Conservation (phyloP, 2,888 invertebrate genomes). For the Caenorhabditis plicata region DNA sequence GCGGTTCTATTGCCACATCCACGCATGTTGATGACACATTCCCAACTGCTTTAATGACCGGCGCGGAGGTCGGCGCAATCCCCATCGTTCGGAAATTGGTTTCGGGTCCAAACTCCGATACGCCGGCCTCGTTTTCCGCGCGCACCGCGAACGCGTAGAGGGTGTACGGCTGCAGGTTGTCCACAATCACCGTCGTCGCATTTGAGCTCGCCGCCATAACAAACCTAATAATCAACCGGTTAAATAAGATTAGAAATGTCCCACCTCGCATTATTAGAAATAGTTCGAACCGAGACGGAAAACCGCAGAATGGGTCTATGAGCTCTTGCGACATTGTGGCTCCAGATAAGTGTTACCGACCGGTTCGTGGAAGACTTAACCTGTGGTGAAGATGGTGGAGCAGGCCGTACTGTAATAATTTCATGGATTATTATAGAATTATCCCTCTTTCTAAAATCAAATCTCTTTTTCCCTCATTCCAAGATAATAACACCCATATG, state of each 20-base stretch:
- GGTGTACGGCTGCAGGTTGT: constrained; percentile 43
- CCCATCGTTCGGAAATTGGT: constrained; percentile 53
- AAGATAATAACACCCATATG: no score
- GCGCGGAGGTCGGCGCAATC: constrained; percentile 47
- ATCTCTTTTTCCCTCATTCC: no score
- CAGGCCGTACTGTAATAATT: constrained; percentile 54
- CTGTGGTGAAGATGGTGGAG: constrained; percentile 58
- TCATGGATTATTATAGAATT: background rate
- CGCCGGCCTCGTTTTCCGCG: constrained; percentile 60
- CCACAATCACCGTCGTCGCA: constrained; percentile 52
- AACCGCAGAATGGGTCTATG: constrained; percentile 40
- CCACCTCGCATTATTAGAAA: constrained; percentile 25
- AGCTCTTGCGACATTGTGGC: constrained; percentile 52
- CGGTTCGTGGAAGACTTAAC: constrained; percentile 51
- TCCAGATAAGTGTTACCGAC: constrained; percentile 58
- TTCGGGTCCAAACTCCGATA: constrained; percentile 60
- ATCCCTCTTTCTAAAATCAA: no score
- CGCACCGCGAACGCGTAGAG: constrained; percentile 51
- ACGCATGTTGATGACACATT: constrained; percentile 55
- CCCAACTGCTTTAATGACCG: constrained; percentile 41
- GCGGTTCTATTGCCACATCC: constrained; percentile 35
- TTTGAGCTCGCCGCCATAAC: constrained; percentile 52
- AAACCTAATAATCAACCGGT: constrained; percentile 24
- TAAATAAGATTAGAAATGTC: background rate
- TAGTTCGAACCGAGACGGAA: constrained; percentile 21